Evolutionary conservation across 1,140 invertebrate species (phyloP).

Genomic region (Lamellibrachia luymesi): DNA sequence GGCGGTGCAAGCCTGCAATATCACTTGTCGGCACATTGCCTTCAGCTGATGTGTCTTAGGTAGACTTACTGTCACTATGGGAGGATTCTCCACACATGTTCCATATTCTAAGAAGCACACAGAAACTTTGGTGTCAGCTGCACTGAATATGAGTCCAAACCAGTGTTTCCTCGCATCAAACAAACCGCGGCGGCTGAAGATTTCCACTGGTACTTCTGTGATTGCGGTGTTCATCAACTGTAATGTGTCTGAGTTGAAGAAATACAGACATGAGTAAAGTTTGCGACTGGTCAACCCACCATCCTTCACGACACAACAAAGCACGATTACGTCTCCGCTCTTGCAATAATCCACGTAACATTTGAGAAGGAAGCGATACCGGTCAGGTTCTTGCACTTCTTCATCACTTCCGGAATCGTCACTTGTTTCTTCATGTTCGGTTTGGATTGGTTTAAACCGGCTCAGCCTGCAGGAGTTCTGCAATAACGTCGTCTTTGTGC

Average conservation of each 20-base stretch:
- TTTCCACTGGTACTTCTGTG: not conserved
- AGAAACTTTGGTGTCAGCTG: not conserved
- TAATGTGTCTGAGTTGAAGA: not conserved
- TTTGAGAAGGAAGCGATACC: not conserved
- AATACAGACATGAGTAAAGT: not conserved
- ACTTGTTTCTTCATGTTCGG: not conserved
- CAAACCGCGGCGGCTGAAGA: not conserved
- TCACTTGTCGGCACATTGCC: not conserved
- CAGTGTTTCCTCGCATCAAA: not conserved
- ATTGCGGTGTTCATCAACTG: not conserved
- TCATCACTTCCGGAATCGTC: not conserved
- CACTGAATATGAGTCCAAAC: not conserved
- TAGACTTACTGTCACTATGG: not conserved
- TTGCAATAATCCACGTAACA: not conserved
- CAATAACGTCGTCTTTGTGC: not conserved
- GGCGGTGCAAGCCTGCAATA: not conserved
- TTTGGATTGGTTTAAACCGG: not conserved
- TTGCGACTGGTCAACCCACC: not conserved
- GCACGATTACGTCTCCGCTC: not conserved
- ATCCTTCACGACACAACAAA: not conserved
- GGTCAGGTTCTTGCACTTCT: not conserved
- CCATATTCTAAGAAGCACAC: not conserved
- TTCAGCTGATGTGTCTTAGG: not conserved
- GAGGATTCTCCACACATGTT: not conserved
- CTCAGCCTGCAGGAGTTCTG: not conserved